These are phyloP conservation scores for Scaeva pyrastri DNA, from an alignment of 2,888 invertebrate species.

Conservation along the genomic window DNA sequence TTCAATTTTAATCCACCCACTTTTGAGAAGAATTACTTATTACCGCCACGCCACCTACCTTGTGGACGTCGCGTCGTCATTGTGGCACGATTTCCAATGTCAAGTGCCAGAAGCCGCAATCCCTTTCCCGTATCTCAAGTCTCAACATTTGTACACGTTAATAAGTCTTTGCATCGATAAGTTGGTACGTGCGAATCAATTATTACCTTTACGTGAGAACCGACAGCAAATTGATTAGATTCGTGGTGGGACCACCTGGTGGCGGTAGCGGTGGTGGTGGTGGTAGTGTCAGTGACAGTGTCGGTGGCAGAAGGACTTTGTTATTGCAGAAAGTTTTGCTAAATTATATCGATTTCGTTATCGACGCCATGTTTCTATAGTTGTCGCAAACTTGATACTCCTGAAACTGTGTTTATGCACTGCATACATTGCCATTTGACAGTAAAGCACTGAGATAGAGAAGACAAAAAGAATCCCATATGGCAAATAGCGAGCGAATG, in stretches of 20 bases:
- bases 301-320: constrained; percentile 50
- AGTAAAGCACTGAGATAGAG: too few species aligned
- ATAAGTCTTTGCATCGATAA: constrained; percentile 67
- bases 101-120: constrained; percentile 10
- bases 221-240: constrained; percentile 57
- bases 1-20: constrained; percentile 35
- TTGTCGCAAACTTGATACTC: constrained; percentile 40
- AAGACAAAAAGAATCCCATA: not conserved
- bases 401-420: constrained; percentile 11
- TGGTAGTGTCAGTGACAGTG: constrained; percentile 35
- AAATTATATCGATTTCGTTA: constrained; percentile 44
- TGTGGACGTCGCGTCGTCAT: too few species aligned
- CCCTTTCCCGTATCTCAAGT: not conserved
- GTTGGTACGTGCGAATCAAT: constrained; percentile 69
- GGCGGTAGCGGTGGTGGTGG: constrained; percentile 14
- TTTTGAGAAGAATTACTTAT: constrained; percentile 13
- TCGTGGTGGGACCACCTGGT: constrained; percentile 43
- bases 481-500: too few species aligned
- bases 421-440: not conserved
- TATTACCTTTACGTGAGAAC: constrained; percentile 69
- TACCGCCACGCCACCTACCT: not conserved
- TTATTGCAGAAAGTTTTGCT: not conserved
- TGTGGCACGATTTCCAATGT: constrained; percentile 26
- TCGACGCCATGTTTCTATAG: constrained; percentile 9
- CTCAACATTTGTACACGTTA: constrained; percentile 7